These are phyloP conservation scores for Nymphicus hollandicus DNA, from an alignment of 2,113 vertebrate species.

Conservation along the genomic window DNA sequence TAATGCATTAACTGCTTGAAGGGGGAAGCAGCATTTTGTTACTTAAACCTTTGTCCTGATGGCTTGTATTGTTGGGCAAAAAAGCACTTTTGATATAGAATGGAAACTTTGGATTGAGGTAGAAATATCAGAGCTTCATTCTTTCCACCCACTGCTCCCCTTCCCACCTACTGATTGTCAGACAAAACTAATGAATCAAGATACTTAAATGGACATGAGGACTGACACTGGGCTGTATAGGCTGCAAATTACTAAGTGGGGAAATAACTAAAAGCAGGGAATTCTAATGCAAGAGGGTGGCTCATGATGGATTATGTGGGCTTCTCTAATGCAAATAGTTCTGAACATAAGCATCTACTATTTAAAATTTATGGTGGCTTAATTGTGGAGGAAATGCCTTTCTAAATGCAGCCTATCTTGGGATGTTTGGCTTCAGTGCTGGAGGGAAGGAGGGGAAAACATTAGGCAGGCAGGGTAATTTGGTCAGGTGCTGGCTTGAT, in stretches of 20 bases:
- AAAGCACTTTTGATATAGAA: slow-evolving; percentile 26
- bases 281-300: background rate
- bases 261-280: background rate
- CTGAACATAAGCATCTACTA: background rate
- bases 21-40: background rate
- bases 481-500: background rate
- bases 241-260: background rate
- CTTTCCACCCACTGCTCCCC: background rate
- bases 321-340: background rate
- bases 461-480: background rate
- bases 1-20: background rate
- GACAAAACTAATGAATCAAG: background rate
- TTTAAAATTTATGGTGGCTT: background rate
- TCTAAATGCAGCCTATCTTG: background rate
- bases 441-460: background rate
- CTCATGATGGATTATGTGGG: background rate
- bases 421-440: background rate
- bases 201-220: background rate
- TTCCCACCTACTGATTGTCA: background rate
- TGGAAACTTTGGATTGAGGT: slow-evolving; percentile 22
- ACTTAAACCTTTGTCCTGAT: background rate
- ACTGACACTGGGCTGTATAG: background rate
- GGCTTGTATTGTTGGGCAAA: slow-evolving; percentile 20
- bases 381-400: slow-evolving; percentile 29
- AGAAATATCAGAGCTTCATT: background rate